Conservation (phyloP, 2,113 vertebrate species). For the Pleuronectes platessa region DNA sequence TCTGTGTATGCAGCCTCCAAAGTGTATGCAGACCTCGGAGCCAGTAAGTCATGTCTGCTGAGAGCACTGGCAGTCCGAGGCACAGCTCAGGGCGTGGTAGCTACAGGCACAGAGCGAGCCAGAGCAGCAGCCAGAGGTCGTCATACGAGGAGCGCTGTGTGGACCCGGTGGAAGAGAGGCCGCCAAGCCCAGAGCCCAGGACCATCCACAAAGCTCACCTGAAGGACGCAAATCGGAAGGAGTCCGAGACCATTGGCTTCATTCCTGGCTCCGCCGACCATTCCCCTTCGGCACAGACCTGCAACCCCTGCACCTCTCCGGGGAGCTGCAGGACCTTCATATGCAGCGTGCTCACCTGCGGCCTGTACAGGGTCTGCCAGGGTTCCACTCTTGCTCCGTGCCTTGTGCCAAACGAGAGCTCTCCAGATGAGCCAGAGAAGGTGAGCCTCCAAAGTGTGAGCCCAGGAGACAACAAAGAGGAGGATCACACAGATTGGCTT, state of each 20-base stretch:
- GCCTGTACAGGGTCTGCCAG: slow-evolving; percentile 85
- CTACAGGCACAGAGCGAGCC: slow-evolving; percentile 61
- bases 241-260: slow-evolving; percentile 87
- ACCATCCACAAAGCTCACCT: slow-evolving; percentile 75
- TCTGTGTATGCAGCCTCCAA: not conserved
- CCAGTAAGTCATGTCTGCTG: slow-evolving; percentile 61
- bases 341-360: slow-evolving; percentile 85
- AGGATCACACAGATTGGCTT: slow-evolving; percentile 85
- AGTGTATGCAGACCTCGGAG: slow-evolving; percentile 41
- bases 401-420: slow-evolving; percentile 67
- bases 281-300: slow-evolving; percentile 60
- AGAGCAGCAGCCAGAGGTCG: slow-evolving; percentile 70
- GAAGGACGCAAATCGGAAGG: slow-evolving; percentile 81
- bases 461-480: slow-evolving; percentile 30
- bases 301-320: slow-evolving; percentile 81
- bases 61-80: slow-evolving; percentile 36
- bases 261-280: slow-evolving; percentile 84
- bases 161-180: slow-evolving; percentile 70
- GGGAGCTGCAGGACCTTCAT: slow-evolving; percentile 68
- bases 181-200: slow-evolving; percentile 37
- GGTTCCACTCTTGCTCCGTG: slow-evolving; percentile 71
- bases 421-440: slow-evolving; percentile 69
- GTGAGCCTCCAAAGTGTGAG: slow-evolving; percentile 60
- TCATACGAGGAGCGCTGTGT: slow-evolving; percentile 80
- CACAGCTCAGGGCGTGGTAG: slow-evolving; percentile 51